These are phyloP conservation scores for Pammene fasciana DNA, from an alignment of 2,888 invertebrate genomes.

Conservation along the genomic window DNA sequence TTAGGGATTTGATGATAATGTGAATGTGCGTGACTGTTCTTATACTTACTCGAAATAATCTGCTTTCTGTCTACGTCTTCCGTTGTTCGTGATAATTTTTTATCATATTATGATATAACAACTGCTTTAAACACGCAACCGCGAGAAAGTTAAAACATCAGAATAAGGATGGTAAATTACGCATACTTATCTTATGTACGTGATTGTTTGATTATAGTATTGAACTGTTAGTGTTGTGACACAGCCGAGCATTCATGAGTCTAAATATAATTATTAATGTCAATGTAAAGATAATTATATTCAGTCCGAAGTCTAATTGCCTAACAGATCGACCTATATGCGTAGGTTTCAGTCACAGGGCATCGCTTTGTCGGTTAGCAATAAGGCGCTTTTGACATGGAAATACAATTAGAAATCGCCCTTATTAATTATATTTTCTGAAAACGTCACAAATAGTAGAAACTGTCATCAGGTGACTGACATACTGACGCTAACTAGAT, in stretches of 20 bases:
- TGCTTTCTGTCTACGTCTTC: constrained; percentile 12
- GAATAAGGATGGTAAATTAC: constrained; percentile 22
- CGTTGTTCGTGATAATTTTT: constrained; percentile 21
- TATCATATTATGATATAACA: constrained; percentile 23
- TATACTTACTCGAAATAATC: background rate
- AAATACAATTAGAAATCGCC: constrained; percentile 1
- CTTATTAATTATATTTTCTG: background rate
- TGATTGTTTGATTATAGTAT: constrained; percentile 9
- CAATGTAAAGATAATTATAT: constrained; percentile 25
- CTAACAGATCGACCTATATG: constrained; percentile 25
- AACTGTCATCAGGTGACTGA: constrained; percentile 27
- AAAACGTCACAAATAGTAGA: constrained; percentile 25
- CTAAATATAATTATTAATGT: constrained; percentile 16
- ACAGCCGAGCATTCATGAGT: background rate
- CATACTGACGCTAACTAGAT: constrained; percentile 26
- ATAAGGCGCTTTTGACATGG: background rate
- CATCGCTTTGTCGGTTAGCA: background rate
- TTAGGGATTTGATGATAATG: constrained; percentile 2
- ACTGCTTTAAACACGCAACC: constrained; percentile 1
- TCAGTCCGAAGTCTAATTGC: constrained; percentile 31
- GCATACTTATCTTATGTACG: constrained; percentile 32
- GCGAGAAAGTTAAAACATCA: constrained; percentile 34
- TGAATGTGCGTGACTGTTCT: constrained; percentile 18
- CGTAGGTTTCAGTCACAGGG: background rate
- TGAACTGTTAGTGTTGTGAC: constrained; percentile 10